Evolutionary conservation across 2,888 invertebrate genomes (phyloP), one percentile per base, ranked within the genome.

Genomic region (Sturmia bella): DNA sequence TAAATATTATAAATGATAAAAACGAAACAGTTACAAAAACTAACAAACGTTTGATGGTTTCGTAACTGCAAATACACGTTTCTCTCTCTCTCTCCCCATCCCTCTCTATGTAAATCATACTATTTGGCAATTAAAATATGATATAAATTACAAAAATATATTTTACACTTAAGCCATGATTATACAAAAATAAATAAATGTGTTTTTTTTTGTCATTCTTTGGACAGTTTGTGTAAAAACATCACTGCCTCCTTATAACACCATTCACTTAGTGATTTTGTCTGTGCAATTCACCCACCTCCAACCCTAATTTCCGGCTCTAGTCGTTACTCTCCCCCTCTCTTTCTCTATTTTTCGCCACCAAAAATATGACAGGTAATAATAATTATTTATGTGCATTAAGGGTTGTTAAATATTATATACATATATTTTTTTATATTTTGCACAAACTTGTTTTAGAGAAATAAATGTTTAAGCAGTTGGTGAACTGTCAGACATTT

Each of bases 361-460:
- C 19, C 37, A 19, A 21, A 77, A 24, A 74, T 82, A 86, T 89
- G 89, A 89, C 89, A 89, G 89, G 90, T 89, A 89, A 89, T 89
- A 89, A 89, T 89, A 88, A 88, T 89, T 87, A 89, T 89, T 89
- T 89, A 89, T 89, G 89, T 86, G 84, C 85, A 83, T 87, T 86
- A 89, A 89, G 89, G 90, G 89, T 89, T 88, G 90, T 83, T 83
- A 68, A 75, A 76, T 76, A 76, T 75, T 68, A 70, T 59, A 63
- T 45, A n/a, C n/a, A n/a, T n/a, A n/a, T n/a, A n/a, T 56, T 72
- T 39, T 32, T 3, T 52, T 45, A 48, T 37, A 19, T 2, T 52
- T 39, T 39, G 48, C 41, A 41, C 15, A 66, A 66, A 19, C 4
- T 15, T 15, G 15, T 9, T 5, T 54, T 48, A 13, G 63, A 41